These are phyloP conservation scores for Gastrophryne carolinensis DNA, from an alignment of 2,797 vertebrate genomes.

Conservation along the genomic window DNA sequence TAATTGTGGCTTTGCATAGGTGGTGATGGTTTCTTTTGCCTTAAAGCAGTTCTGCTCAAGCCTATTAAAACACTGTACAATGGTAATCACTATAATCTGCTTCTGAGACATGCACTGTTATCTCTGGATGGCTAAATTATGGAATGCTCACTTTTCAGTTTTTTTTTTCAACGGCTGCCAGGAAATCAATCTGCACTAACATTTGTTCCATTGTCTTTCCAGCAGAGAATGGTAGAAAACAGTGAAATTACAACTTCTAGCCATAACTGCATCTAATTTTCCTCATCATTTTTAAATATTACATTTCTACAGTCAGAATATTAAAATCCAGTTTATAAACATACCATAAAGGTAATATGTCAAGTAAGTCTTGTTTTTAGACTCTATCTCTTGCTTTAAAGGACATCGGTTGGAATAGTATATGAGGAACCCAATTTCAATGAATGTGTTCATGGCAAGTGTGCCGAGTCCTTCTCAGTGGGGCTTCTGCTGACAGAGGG, in stretches of 20 bases:
- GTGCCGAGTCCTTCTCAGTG: no score
- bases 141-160: background rate
- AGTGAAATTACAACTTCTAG: background rate
- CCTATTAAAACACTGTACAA: background rate
- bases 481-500: no score
- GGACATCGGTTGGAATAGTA: no score
- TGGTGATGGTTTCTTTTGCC: no score
- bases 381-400: no score
- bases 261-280: background rate
- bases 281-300: background rate
- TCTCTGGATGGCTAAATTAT: background rate
- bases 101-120: background rate
- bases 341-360: no score
- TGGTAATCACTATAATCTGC: background rate
- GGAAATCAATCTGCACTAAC: background rate
- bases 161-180: background rate
- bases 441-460: no score
- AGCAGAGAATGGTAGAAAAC: background rate
- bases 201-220: background rate
- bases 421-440: no score
- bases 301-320: background rate
- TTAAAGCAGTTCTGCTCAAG: background rate
- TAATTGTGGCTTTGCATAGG: no score
- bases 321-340: background rate
- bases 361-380: no score